A percentile compares a stretch with the other conserved stretches of the same genome.
Conservation (phyloP, 2,888 invertebrate genomes). For the Rhimphoctona megacephalus region DNA sequence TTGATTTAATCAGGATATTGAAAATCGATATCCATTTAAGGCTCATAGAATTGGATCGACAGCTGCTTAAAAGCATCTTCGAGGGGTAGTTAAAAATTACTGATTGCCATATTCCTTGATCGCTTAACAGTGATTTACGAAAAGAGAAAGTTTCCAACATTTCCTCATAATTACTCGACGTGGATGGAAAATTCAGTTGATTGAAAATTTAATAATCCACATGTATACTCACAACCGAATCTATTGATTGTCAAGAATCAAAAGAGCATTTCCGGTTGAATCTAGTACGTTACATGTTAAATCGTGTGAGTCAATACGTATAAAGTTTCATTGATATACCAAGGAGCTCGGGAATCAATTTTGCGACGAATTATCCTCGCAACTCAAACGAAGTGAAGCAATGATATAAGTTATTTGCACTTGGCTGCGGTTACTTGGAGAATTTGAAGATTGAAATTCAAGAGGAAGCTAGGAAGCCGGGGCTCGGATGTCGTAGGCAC, state of each 20-base stretch:
- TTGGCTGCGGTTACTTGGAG: slow-evolving; percentile 36
- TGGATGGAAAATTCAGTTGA: not conserved
- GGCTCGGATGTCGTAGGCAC: slow-evolving; percentile 19
- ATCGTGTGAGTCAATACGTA: slow-evolving; percentile 8
- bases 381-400: slow-evolving; percentile 19
- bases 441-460: slow-evolving; percentile 36
- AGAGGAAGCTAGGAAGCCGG: slow-evolving; percentile 19
- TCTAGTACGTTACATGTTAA: not conserved
- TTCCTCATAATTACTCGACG: not conserved
- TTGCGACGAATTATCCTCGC: slow-evolving; percentile 50
- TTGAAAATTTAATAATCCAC: slow-evolving; percentile 1
- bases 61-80: not conserved
- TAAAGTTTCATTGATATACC: slow-evolving; percentile 11
- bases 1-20: slow-evolving; percentile 8
- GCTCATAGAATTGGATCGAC: not conserved
- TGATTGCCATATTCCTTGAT: not conserved
- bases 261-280: not conserved
- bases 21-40: not conserved
- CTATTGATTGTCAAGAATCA: not conserved
- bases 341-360: slow-evolving; percentile 33
- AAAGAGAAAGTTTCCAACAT: not conserved
- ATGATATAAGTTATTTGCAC: slow-evolving; percentile 44
- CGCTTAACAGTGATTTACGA: not conserved
- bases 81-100: slow-evolving; percentile 8
- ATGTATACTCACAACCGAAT: not conserved